Evolutionary conservation across 2,797 vertebrate genomes (phyloP), one percentile per base, ranked within the genome.

Genomic region (Telmatherina bonti): DNA sequence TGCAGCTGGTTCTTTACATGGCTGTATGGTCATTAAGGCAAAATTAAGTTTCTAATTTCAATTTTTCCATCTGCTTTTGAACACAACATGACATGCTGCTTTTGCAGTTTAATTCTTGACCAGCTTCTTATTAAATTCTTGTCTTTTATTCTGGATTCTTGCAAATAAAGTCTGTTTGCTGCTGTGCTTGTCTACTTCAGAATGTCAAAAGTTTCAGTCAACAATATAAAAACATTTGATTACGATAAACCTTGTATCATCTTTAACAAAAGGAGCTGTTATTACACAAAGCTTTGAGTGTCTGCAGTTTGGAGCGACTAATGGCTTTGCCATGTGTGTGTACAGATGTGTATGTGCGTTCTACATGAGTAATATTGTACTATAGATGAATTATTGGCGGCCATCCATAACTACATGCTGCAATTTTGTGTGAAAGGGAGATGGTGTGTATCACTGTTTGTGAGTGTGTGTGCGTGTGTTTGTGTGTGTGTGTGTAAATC

Each of bases 381-480:
- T 88, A 84, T 82, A 91, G 85, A 85, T 86, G 86, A 89, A 88
- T 88, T 90, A 90, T 83, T 91, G 89, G 89, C 86, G 3, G 33
- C 53, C 78, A 79, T 85, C 87, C 86, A 89, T 84, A 71, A 79
- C 79, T 81, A 76, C 62, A 43, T 61, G 72, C 68, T 51, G 70
- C 72, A 79, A 81, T 63, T 70, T 41, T 41, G 30, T 55, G 36
- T 41, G 35, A 66, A 55, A 43, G 55, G 31, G 70, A 79, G 79
- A 71, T 74, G 78, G 27, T 74, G 64, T 56, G 56, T 79, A 45
- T 56, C 24, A 22, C 12, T 70, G n/a, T 79, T 73, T 74, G 66
- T 67, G 63, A 65, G 45, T 68, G 16, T 67, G 45, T 7, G 7
- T 31, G 30, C 7, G 7, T 31, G 30, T 63, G 24, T 26, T 54